These are phyloP conservation scores for Uloborus plumipes DNA, from an alignment of 2,888 invertebrate genomes.

Conservation along the genomic window DNA sequence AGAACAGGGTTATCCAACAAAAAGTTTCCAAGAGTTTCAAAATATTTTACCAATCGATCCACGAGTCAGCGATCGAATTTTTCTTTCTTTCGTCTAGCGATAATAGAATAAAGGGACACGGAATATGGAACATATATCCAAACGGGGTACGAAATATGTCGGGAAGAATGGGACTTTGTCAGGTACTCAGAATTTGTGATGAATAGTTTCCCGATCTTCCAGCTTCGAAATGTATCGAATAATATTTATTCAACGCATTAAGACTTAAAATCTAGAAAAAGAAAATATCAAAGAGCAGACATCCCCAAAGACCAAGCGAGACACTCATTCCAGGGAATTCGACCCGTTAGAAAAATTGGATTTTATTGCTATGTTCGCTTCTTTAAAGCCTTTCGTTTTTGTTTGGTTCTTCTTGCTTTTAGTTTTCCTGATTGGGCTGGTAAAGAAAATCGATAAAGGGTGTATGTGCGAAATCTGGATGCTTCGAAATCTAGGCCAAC, in stretches of 20 bases:
- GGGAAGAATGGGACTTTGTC: not conserved
- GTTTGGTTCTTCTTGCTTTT: too few relatives aligned
- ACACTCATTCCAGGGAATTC: constrained; percentile 21
- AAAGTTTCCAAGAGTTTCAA: too few relatives aligned
- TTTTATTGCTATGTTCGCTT: constrained; percentile 23
- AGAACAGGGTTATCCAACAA: too few relatives aligned
- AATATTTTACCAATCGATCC: too few relatives aligned
- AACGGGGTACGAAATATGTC: not conserved
- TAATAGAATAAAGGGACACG: not conserved
- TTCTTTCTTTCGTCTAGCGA: not conserved
- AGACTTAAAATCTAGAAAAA: constrained; percentile 17
- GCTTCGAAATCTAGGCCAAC: constrained; percentile 28
- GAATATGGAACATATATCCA: not conserved
- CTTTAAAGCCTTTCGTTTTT: too few relatives aligned
- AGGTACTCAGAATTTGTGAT: not conserved
- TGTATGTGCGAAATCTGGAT: constrained; percentile 41
- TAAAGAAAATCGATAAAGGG: constrained; percentile 39
- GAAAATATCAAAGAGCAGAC: too few relatives aligned
- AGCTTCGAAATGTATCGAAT: constrained; percentile 25
- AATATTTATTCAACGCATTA: constrained; percentile 58
- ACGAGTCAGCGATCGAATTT: too few relatives aligned
- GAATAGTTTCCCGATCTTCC: constrained; percentile 3
- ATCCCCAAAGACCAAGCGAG: too few relatives aligned
- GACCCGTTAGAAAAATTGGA: constrained; percentile 9
- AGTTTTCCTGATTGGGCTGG: too few relatives aligned